Evolutionary conservation across 2,113 vertebrate species (phyloP), one percentile per base, ranked within the genome.

Genomic region (Callionymus lyra): DNA sequence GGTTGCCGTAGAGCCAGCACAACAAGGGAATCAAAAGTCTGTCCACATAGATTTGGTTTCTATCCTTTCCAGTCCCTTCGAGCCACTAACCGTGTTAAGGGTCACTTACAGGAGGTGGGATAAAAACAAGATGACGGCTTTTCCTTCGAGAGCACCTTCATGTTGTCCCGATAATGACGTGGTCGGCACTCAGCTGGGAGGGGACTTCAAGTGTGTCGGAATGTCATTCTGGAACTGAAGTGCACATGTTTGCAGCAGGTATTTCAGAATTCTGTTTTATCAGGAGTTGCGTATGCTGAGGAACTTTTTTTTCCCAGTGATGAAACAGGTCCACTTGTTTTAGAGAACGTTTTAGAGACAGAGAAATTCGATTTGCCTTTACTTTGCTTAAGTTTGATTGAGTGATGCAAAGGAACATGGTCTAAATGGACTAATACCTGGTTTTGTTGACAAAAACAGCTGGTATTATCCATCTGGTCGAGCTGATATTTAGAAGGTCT

Each of bases 121-220:
- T n/a, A n/a, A n/a, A n/a, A 27, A 27, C 21, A 27, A 27, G 21
- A 27, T 8, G 44, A 44, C 44, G 16, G 38, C 12, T 44, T 10
- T 37, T 40, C 54, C 54, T 8, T 27, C 21, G 38, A 11, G 13
- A 57, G 49, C 60, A 55, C 52, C 52, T 46, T 46, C 39, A 10
- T 36, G 39, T 44, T 43, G 51, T 65, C 44, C 54, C 15, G 12
- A n/a, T 35, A 41, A 43, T 12, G 31, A 57, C 47, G 18, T 38
- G 46, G 34, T 35, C 44, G 40, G 50, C 21, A 43, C 47, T 39
- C 40, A 52, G 48, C 37, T 12, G 21, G 18, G 38, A 11, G 12
- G 16, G 5, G 35, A 42, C 21, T 49, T 49, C 17, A 31, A 27
- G 21, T 27, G 21, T 27, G 8, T 8, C 21, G 8, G 21, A 27